phyloP scores from a whole-genome alignment of 2,888 invertebrate species.

The Heliconius ismenius region DNA sequence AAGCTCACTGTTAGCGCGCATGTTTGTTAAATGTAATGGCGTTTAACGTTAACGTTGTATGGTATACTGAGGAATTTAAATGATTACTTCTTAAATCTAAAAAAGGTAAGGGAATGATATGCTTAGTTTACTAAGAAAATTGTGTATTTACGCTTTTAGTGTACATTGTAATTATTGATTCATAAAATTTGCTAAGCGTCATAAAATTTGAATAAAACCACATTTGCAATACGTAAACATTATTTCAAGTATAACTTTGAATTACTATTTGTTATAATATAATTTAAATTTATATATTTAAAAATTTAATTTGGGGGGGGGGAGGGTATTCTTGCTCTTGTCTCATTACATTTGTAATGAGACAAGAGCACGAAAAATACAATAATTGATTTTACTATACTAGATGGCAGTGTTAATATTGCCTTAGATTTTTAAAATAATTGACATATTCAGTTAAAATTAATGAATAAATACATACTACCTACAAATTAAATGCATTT shows the following conservation, averaged over 20 bases:
- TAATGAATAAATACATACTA: not conserved
- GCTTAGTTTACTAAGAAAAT: not conserved
- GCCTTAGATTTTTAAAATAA: not conserved
- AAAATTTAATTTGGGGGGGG: not conserved
- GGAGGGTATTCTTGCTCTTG: not conserved
- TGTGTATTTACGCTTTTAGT: not conserved
- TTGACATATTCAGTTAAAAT: not conserved
- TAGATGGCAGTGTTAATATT: constrained; percentile 10
- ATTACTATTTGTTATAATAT: not conserved
- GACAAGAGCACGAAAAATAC: no score
- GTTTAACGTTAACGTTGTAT: not conserved
- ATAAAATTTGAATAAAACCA: no score
- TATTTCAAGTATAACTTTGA: not conserved
- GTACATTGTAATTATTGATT: not conserved
- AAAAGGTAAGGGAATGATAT: not conserved
- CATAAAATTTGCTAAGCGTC: not conserved
- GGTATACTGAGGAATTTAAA: not conserved
- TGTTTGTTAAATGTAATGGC: not conserved
- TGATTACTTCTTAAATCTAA: not conserved
- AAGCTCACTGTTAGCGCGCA: not conserved
- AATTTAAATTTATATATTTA: not conserved
- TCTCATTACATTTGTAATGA: not conserved
- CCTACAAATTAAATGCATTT: not conserved
- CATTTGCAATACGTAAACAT: not conserved
- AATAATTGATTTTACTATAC: not conserved